phyloP scores from a whole-genome alignment of 2,888 invertebrate genomes.

The Clusia tigrina region DNA sequence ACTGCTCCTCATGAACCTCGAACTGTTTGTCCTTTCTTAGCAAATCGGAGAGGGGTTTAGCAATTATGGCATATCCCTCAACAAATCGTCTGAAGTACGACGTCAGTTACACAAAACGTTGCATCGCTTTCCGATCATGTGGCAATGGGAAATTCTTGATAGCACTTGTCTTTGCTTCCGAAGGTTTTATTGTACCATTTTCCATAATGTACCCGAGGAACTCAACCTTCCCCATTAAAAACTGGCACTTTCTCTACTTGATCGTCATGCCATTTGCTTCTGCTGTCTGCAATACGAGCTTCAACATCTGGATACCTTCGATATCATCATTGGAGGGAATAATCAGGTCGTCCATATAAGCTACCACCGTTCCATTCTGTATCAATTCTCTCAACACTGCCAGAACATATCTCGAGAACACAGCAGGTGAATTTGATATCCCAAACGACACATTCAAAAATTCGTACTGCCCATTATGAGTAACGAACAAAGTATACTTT shows the following conservation, averaged over 20 bases:
- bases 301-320: conserved; percentile 28
- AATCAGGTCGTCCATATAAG: conserved; percentile 36
- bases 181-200: conserved; percentile 26
- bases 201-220: conserved; percentile 31
- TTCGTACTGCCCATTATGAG: conserved; percentile 33
- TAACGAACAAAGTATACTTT: conserved; percentile 33
- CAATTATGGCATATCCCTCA: conserved; percentile 9
- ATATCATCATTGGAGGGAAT: conserved; percentile 31
- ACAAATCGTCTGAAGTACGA: conserved; percentile 32
- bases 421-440: conserved; percentile 32
- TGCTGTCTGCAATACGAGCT: conserved; percentile 23
- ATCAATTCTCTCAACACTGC: conserved; percentile 33
- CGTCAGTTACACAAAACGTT: conserved; percentile 34
- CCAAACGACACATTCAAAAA: conserved; percentile 33
- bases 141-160: conserved; percentile 26
- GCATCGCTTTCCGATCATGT: conserved; percentile 24
- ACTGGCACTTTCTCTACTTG: conserved; percentile 37
- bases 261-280: conserved; percentile 27
- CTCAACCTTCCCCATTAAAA: conserved; percentile 29
- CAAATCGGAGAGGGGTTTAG: conserved; percentile 29
- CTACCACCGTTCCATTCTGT: conserved; percentile 22
- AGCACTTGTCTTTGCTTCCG: conserved; percentile 20
- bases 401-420: conserved; percentile 31
- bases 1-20: conserved; percentile 26
- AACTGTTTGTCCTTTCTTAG: conserved; percentile 35